Conservation (phyloP, 2,888 invertebrate genomes). For the Drosophila meridionalis region DNA sequence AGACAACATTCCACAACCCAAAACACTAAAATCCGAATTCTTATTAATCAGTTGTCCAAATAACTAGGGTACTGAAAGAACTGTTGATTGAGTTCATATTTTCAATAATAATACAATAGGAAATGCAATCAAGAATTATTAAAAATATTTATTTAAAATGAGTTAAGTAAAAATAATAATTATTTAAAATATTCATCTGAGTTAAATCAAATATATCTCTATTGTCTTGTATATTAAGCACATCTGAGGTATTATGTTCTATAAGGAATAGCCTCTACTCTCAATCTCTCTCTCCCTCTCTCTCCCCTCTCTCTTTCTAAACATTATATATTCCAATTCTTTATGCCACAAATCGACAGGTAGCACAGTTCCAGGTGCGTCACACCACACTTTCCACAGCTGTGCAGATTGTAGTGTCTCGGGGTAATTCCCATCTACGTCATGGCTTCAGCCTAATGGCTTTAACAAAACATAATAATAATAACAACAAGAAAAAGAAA, state of each 20-base stretch:
- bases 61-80: background rate
- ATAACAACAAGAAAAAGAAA: constrained; percentile 10
- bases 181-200: too few species aligned
- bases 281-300: too few species aligned
- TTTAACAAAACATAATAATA: background rate
- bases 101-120: background rate
- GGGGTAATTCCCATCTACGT: constrained; percentile 66
- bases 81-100: background rate
- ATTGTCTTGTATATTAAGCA: too few species aligned
- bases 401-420: constrained; percentile 48
- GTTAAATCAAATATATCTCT: background rate
- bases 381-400: constrained; percentile 49
- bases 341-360: background rate
- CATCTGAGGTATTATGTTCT: too few species aligned
- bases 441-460: constrained; percentile 37
- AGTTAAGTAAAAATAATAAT: too few species aligned
- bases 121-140: background rate
- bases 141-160: background rate
- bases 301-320: background rate
- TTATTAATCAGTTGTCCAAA: constrained; percentile 2
- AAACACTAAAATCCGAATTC: background rate
- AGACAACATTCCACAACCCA: background rate
- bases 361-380: constrained; percentile 52
- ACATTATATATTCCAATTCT: too few species aligned
- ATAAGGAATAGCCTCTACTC: too few species aligned